Evolutionary conservation across 2,888 invertebrate genomes (phyloP), one percentile per base, ranked within the genome.

Genomic region (Dynastes tityus): DNA sequence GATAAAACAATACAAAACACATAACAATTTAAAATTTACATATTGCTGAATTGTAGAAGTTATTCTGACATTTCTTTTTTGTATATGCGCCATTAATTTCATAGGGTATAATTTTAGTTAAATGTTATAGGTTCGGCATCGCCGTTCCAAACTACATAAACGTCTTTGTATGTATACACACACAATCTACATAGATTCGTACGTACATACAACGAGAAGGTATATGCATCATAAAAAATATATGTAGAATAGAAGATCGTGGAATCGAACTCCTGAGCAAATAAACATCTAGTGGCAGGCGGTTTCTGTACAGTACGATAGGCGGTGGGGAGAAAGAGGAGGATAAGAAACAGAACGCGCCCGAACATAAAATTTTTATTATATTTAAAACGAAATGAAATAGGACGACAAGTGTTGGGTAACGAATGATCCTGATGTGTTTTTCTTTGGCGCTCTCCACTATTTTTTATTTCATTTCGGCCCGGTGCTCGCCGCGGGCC

Each of bases 301-400:
- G 61, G 61, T 61, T 61, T 61, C 29, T 61, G 61, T 61, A 61
- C 29, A 3, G 61, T 16, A 13, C 53, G 8, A n/a, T 55, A 55
- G 22, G 29, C 61, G 61, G 61, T 4, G 8, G 27, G 61, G 8
- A 1, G 29, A 6, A 22, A 1, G 61, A 27, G 27, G 61, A 11
- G 8, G 61, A 11, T 22, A 11, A 22, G 16, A 6, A 55, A 55
- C 53, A 55, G 53, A 61, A 9, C 29, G 61, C 61, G 61, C 22
- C 22, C 61, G 22, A 61, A 61, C 61, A 61, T 61, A 61, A 61
- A 61, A 61, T 29, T 61, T 61, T 61, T 61, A 61, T 61, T 61
- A 61, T 61, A 61, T 61, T 61, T 61, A 27, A 61, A 61, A 61
- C 61, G 61, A 61, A 61, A 61, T 61, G 61, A 61, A 61, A 61